Conservation (phyloP, 2,113 vertebrate genomes). For the Notothenia coriiceps region DNA sequence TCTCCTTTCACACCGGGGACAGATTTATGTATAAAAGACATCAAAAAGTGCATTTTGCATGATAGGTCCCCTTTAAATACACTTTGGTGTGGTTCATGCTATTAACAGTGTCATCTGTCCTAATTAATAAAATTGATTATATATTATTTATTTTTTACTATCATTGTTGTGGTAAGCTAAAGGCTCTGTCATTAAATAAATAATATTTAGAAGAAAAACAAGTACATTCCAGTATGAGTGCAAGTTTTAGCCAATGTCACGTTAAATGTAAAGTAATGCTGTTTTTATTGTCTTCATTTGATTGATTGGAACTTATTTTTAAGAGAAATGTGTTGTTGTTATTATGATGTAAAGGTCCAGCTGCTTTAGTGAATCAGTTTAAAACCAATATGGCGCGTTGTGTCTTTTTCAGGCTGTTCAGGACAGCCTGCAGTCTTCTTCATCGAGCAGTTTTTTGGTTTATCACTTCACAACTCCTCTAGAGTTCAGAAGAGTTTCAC, state of each 20-base stretch:
- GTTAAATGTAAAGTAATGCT: neutral
- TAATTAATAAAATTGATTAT: neutral
- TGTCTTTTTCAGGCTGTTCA: neutral
- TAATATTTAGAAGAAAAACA: neutral
- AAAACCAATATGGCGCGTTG: neutral
- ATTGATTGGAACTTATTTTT: neutral
- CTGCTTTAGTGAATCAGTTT: neutral
- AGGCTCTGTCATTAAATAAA: neutral
- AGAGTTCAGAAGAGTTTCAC: neutral
- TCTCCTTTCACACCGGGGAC: no score
- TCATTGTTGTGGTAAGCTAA: neutral
- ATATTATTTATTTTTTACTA: no score
- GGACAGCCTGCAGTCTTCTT: neutral
- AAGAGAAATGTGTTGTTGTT: neutral
- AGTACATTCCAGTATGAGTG: no score
- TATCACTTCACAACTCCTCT: neutral
- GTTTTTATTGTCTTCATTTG: neutral
- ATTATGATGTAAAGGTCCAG: neutral
- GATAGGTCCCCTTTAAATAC: neutral
- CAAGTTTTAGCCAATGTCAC: neutral
- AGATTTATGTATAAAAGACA: no score
- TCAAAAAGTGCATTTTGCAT: no score
- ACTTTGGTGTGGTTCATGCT: neutral
- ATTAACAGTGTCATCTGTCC: neutral
- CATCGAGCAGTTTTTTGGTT: neutral